Evolutionary conservation across 1,140 invertebrate genomes (phyloP).

Genomic region (Diorhabda elongata): DNA sequence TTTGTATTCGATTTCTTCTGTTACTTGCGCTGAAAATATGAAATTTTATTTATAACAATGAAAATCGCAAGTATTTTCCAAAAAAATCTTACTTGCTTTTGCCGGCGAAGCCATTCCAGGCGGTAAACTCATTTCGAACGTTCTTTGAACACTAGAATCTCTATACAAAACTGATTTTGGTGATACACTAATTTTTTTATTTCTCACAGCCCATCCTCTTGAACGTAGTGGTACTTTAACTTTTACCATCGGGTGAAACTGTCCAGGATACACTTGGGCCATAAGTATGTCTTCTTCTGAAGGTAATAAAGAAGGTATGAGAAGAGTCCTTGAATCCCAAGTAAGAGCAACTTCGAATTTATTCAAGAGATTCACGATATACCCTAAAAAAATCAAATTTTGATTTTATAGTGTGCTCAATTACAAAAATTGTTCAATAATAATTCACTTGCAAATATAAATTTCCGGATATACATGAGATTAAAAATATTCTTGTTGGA

Average conservation of each 20-base stretch:
- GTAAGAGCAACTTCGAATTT: conserved; percentile 97
- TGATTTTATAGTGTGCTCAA: background rate
- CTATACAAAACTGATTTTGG: conserved; percentile 50
- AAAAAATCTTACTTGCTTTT: conserved; percentile 1
- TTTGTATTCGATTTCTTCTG: conserved; percentile 40
- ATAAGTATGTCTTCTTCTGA: conserved; percentile 64
- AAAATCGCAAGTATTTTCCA: background rate
- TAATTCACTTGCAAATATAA: too few species aligned
- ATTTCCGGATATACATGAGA: too few species aligned
- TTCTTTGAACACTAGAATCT: conserved; percentile 28
- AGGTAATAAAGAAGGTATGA: conserved; percentile 90
- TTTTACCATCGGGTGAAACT: conserved; percentile 45
- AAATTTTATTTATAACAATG: background rate
- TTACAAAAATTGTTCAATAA: too few species aligned
- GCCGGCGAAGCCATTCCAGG: conserved; percentile 17
- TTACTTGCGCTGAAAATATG: conserved; percentile 11
- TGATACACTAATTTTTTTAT: conserved; percentile 57
- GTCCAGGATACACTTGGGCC: conserved; percentile 43
- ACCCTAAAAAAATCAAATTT: conserved; percentile 47
- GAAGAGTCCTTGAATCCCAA: conserved; percentile 87
- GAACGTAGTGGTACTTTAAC: conserved; percentile 68
- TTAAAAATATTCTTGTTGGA: too few species aligned
- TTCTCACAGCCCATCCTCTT: conserved; percentile 62
- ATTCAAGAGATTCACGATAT: conserved; percentile 85
- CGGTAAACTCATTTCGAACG: conserved; percentile 40